Base-by-base conservation (phyloP, 2,888 invertebrate genomes). In the Aspidapion aeneum region DNA sequence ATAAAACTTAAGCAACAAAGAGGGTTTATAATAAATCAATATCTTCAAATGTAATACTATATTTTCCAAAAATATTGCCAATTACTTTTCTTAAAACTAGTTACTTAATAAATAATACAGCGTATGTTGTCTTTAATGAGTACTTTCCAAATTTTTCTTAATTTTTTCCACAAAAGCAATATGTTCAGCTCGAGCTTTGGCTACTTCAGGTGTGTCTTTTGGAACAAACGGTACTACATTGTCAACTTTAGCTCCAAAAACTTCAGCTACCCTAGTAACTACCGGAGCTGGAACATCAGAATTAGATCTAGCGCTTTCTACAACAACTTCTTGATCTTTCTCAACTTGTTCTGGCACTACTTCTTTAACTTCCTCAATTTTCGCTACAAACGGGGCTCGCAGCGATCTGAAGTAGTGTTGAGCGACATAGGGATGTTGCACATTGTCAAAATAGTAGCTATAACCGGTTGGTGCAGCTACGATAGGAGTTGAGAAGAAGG, bases 141-240 rank as follows among this genome's bases (percentile, higher is more conserved):
- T 35, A 12, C 16, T 48, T 35, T 3, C 50, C 1, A 16, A 9
- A 55, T 59, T 52, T 12, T 62, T 48, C 18, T 77, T 73, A 5
- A 79, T 80, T 62, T 74, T 71, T 65, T 76, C 75, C 7, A 75
- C 71, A 16, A 78, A 78, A 2, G 71, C 77, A 58, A 81, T 71
- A 66, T 83, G 82, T 49, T 73, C 75, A 18, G 73, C 75, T 68
- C 79, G 79, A 57, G 82, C 83, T n/a, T 77, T 75, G 0, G 76
- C 77, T 7, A 82, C 82, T 74, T 82, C 82, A 5, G 81, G 79
- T 1, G 80, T 80, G 35, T 67, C 65, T 51, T 55, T 52, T n/a
- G 58, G 16, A n/a, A 21, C 55, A 21, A 57, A 55, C 9, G 58
- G 64, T 52, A 18, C 48, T 5, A 48, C 48, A 16, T n/a, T 49